phyloP scores from a whole-genome alignment of 2,113 vertebrate genomes.

The Catagonus wagneri region DNA sequence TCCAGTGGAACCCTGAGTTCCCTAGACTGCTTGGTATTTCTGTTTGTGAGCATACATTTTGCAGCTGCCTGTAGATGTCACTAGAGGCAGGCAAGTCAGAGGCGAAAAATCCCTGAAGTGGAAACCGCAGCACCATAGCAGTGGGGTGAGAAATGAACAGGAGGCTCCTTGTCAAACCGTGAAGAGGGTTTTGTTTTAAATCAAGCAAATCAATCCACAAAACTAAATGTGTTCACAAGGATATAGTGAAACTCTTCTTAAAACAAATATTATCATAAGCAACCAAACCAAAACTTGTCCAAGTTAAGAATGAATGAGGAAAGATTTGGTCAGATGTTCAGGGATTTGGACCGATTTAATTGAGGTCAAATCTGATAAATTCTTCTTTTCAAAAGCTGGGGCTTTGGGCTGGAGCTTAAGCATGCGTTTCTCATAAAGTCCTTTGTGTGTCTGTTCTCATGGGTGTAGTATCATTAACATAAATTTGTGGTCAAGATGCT shows the following conservation, averaged over 20 bases:
- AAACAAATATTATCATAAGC: neutral
- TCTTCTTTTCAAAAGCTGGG: neutral
- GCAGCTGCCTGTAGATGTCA: slow-evolving; percentile 80
- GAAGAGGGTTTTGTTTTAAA: neutral
- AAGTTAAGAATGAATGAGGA: neutral
- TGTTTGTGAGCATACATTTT: neutral
- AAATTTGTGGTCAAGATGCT: neutral
- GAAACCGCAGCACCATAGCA: rapidly evolving
- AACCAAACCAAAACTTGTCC: neutral
- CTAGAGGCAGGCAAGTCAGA: slow-evolving; percentile 74
- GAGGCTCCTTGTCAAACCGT: neutral
- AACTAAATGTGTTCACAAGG: neutral
- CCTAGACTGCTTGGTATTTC: neutral
- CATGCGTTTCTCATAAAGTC: neutral
- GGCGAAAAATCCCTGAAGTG: rapidly evolving
- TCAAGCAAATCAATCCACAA: neutral
- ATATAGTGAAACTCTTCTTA: neutral
- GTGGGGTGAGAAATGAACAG: neutral
- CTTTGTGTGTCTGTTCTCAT: neutral
- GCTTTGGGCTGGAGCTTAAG: neutral
- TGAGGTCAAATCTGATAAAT: neutral
- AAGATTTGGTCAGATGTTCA: neutral
- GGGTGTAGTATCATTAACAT: neutral
- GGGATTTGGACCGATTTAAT: slow-evolving; percentile 19
- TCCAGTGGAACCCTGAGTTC: neutral